phyloP scores from a whole-genome alignment of 2,797 vertebrate genomes.

The Microchirus variegatus region DNA sequence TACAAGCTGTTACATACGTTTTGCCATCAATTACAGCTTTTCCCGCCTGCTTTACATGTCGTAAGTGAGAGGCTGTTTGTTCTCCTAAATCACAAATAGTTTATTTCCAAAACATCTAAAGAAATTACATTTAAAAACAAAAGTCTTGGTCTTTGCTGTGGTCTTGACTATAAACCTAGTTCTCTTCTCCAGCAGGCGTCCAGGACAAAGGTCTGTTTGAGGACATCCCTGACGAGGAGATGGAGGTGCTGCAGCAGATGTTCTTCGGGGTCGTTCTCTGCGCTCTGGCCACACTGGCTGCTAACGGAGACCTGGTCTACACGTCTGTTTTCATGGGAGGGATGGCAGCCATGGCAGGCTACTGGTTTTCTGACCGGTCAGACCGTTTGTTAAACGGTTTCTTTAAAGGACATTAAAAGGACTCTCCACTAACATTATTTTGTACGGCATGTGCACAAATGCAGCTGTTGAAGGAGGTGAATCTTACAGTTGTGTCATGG shows the following conservation, averaged over 20 bases:
- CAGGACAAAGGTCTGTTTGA: slow-evolving; percentile 89
- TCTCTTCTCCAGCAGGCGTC: slow-evolving; percentile 67
- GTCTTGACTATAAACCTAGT: too few relatives aligned
- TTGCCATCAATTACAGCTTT: too few relatives aligned
- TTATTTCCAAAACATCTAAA: too few relatives aligned
- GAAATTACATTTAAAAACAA: too few relatives aligned
- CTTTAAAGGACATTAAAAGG: slow-evolving; percentile 84
- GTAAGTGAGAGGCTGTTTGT: too few relatives aligned
- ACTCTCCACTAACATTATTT: too few relatives aligned
- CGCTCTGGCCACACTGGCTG: slow-evolving; percentile 91
- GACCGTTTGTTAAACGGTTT: slow-evolving; percentile 87
- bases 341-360: slow-evolving; percentile 90
- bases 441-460: background rate
- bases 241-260: slow-evolving; percentile 97
- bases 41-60: too few relatives aligned
- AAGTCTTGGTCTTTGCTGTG: background rate
- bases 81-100: too few relatives aligned
- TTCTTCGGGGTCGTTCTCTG: slow-evolving; percentile 93
- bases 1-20: too few relatives aligned
- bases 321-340: slow-evolving; percentile 95
- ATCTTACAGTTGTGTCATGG: too few relatives aligned
- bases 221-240: slow-evolving; percentile 92
- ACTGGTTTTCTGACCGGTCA: slow-evolving; percentile 93
- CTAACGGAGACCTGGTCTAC: slow-evolving; percentile 96
- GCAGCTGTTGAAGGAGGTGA: too few relatives aligned